Evolutionary conservation across 2,888 invertebrate species (phyloP).

Genomic region (Noctua comes): DNA sequence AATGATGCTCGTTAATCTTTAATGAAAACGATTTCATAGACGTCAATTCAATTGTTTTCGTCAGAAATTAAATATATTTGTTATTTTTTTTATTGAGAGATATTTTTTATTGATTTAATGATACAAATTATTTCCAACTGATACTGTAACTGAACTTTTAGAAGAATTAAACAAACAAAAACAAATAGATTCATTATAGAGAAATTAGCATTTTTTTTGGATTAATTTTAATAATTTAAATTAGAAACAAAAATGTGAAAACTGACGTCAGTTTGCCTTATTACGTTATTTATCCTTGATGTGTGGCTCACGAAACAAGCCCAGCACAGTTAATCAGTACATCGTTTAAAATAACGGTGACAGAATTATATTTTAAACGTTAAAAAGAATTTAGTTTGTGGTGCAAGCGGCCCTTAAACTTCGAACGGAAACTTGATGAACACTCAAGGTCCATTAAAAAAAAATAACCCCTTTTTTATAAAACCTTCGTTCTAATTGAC

Average conservation of each 20-base stretch:
- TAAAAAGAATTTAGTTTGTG: not conserved
- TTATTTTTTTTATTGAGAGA: not conserved
- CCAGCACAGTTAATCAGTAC: not conserved
- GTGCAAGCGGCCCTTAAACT: not conserved
- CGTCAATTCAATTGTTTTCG: constrained; percentile 3
- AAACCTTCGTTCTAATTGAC: constrained; percentile 11
- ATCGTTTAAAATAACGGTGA: not conserved
- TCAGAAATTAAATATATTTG: not conserved
- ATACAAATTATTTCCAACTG: not conserved
- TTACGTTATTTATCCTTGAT: too few species aligned
- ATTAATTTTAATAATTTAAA: too few species aligned
- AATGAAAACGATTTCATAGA: constrained; percentile 3
- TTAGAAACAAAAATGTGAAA: too few species aligned
- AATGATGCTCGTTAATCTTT: constrained; percentile 5
- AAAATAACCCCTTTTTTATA: not conserved
- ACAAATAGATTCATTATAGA: too few species aligned
- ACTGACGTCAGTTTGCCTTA: too few species aligned
- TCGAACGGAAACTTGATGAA: not conserved
- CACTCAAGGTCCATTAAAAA: not conserved
- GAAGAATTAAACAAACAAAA: not conserved
- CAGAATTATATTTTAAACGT: not conserved
- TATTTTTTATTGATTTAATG: not conserved
- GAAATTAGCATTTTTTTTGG: too few species aligned
- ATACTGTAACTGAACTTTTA: not conserved
- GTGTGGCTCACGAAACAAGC: too few species aligned